phyloP scores from a whole-genome alignment of 2,797 vertebrate genomes.

The Pteropus rufus region DNA sequence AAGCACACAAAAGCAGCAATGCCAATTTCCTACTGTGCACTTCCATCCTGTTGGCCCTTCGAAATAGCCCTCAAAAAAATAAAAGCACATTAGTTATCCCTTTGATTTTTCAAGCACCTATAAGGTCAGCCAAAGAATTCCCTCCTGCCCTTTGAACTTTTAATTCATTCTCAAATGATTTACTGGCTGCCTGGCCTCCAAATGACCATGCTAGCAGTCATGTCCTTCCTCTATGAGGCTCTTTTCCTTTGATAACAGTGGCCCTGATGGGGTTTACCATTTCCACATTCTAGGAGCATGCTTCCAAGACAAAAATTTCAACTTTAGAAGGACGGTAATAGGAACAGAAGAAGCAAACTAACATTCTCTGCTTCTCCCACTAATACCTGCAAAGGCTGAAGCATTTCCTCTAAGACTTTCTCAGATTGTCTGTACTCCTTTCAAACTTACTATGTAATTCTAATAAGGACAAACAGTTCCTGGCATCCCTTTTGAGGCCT shows the following conservation, averaged over 20 bases:
- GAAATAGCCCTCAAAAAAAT: slow-evolving; percentile 52
- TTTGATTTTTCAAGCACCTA: slow-evolving; percentile 75
- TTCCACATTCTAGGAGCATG: not conserved
- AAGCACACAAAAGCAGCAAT: slow-evolving; percentile 44
- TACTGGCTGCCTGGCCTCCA: slow-evolving; percentile 68
- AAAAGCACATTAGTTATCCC: slow-evolving; percentile 54
- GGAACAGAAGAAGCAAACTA: not conserved
- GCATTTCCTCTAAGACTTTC: not conserved
- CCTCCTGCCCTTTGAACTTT: slow-evolving; percentile 68
- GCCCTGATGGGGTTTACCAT: slow-evolving; percentile 9
- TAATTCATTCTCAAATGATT: slow-evolving; percentile 74
- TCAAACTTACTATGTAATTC: not conserved
- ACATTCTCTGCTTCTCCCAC: not conserved
- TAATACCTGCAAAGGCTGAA: not conserved
- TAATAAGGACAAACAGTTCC: not conserved
- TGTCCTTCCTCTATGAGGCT: slow-evolving; percentile 45
- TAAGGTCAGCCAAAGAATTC: slow-evolving; percentile 66
- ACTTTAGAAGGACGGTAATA: not conserved
- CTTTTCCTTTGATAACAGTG: slow-evolving; percentile 58
- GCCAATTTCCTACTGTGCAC: slow-evolving; percentile 48
- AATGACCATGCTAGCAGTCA: slow-evolving; percentile 61
- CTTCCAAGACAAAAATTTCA: slow-evolving; percentile 30
- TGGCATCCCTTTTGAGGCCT: not conserved
- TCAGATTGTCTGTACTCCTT: not conserved
- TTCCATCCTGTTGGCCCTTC: slow-evolving; percentile 38